A percentile compares a stretch with the other conserved stretches of the same genome.
phyloP scores from a whole-genome alignment of 2,113 vertebrate genomes.

The Glaucomys volans region DNA sequence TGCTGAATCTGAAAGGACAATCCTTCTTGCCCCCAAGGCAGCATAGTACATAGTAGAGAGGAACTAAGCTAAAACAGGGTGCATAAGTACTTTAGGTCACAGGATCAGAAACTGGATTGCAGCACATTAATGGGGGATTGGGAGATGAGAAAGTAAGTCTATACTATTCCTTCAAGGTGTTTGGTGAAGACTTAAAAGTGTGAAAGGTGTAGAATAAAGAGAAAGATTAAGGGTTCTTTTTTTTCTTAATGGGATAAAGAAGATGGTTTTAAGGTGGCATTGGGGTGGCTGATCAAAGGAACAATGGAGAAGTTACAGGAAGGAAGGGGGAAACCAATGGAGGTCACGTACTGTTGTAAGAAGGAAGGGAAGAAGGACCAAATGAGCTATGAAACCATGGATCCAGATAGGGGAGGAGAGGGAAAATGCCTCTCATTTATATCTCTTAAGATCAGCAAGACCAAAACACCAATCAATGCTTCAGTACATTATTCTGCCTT shows the following conservation, averaged over 20 bases:
- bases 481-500: neutral
- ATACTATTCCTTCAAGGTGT: neutral
- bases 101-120: neutral
- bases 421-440: neutral
- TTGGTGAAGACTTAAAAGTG: neutral
- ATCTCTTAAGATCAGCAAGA: neutral
- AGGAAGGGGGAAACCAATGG: neutral
- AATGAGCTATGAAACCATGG: neutral
- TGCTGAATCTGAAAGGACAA: neutral
- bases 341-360: neutral
- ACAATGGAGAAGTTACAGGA: neutral
- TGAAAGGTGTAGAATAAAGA: slow-evolving; percentile 12
- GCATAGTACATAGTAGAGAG: neutral
- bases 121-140: neutral
- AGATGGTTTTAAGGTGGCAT: neutral
- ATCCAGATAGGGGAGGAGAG: neutral
- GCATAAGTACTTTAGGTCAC: neutral
- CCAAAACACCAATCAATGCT: neutral
- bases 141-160: neutral
- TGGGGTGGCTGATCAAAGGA: neutral
- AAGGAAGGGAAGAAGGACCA: neutral
- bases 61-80: neutral
- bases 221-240: neutral
- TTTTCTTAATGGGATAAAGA: neutral
- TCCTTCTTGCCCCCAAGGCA: neutral